Evolutionary conservation across 2,888 invertebrate species (phyloP).

Genomic region (Tubulanus polymorphus): DNA sequence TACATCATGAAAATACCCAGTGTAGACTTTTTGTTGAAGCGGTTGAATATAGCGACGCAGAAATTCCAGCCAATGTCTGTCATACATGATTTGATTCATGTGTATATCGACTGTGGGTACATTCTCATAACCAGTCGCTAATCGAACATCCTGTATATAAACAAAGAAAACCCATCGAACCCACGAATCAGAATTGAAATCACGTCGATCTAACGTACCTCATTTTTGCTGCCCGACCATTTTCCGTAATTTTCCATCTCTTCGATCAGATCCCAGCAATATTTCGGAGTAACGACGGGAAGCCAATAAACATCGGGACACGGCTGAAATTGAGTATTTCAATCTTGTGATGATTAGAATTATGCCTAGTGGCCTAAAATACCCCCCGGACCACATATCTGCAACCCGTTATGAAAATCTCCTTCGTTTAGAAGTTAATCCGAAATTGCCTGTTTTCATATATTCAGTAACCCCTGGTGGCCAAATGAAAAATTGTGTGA

Average conservation of each 20-base stretch:
- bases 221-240: conserved; percentile 82
- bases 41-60: conserved; percentile 83
- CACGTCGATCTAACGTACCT: no score
- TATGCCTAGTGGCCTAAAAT: no score
- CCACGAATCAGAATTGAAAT: no score
- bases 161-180: no score
- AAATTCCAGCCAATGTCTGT: conserved; percentile 78
- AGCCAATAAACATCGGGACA: conserved; percentile 99
- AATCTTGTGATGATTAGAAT: no score
- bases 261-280: conserved; percentile 79
- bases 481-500: no score
- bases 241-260: conserved; percentile 84
- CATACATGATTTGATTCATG: conserved; percentile 88
- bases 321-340: conserved; percentile 71
- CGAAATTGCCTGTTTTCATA: no score
- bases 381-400: no score
- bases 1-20: conserved; percentile 80
- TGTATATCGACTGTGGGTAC: conserved; percentile 98
- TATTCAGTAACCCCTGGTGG: no score
- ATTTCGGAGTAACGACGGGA: conserved; percentile 70
- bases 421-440: no score
- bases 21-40: conserved; percentile 83
- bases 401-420: no score
- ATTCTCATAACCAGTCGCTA: conserved; percentile 93
- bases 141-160: conserved; percentile 69